Conservation (phyloP, 2,888 invertebrate genomes). For the Colletes collaris region DNA sequence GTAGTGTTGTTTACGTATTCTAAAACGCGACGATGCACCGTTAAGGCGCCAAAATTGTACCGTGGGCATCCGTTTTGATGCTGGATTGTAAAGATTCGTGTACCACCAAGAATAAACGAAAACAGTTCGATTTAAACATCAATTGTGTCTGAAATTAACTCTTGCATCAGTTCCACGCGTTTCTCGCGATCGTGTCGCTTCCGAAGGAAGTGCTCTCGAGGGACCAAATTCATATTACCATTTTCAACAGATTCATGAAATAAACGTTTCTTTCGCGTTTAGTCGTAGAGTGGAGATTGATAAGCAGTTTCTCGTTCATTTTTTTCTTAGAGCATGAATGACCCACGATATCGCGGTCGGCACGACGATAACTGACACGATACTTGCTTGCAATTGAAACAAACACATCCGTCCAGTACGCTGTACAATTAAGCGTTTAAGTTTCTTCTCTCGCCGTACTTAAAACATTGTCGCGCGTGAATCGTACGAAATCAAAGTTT, state of each 20-base stretch:
- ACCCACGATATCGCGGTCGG: constrained; percentile 31
- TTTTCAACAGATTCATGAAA: too few species aligned
- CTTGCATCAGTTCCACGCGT: constrained; percentile 12
- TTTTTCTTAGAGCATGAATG: constrained; percentile 14
- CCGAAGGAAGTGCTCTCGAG: background rate
- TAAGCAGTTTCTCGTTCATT: background rate
- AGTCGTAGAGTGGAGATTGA: too few species aligned
- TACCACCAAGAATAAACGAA: constrained; percentile 19
- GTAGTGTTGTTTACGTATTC: constrained; percentile 5
- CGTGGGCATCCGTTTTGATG: background rate
- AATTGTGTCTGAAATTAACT: constrained; percentile 20
- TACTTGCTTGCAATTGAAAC: constrained; percentile 3
- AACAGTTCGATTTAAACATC: background rate
- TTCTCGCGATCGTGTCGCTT: background rate
- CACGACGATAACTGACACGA: constrained; percentile 30
- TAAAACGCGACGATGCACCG: background rate
- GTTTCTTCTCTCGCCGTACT: background rate
- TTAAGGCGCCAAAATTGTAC: constrained; percentile 26
- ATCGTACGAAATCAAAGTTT: background rate
- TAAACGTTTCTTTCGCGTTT: background rate
- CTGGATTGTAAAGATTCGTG: constrained; percentile 19
- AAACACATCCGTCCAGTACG: background rate
- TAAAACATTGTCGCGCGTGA: background rate
- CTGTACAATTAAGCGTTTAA: background rate
- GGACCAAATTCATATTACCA: background rate